phyloP scores from a whole-genome alignment of 2,797 vertebrate species.

The Urosaurus nigricauda region DNA sequence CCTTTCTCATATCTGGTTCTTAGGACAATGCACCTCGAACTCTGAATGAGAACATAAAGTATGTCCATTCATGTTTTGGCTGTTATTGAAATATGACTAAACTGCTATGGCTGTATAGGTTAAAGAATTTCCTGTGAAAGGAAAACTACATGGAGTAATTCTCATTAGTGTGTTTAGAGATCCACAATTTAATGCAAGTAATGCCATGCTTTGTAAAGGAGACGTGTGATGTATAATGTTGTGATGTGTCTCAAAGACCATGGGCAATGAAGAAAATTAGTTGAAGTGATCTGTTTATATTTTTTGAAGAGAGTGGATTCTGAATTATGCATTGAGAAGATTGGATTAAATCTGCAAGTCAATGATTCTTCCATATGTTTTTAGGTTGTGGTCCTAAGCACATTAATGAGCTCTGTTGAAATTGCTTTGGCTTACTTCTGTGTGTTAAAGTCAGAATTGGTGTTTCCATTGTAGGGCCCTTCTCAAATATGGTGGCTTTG shows the following conservation, averaged over 20 bases:
- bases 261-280: slow-evolving; percentile 6
- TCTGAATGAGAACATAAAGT: neutral
- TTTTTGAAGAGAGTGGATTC: slow-evolving; percentile 5
- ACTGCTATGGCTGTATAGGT: slow-evolving; percentile 22
- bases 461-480: no score
- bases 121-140: slow-evolving; percentile 5
- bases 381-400: neutral
- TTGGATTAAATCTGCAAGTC: slow-evolving; percentile 22
- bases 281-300: slow-evolving; percentile 1
- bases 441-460: no score
- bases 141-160: neutral
- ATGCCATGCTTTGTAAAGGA: neutral
- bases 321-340: neutral
- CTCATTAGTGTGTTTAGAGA: neutral
- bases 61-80: neutral
- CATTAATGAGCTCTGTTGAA: neutral
- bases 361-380: neutral
- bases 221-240: neutral
- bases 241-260: slow-evolving; percentile 1
- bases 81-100: neutral
- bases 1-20: slow-evolving; percentile 13
- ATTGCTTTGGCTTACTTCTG: neutral
- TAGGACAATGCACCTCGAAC: slow-evolving; percentile 19
- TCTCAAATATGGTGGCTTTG: neutral
- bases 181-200: neutral